Evolutionary conservation across 2,797 vertebrate species (phyloP).

Genomic region (Mormyrus hasselquistii): DNA sequence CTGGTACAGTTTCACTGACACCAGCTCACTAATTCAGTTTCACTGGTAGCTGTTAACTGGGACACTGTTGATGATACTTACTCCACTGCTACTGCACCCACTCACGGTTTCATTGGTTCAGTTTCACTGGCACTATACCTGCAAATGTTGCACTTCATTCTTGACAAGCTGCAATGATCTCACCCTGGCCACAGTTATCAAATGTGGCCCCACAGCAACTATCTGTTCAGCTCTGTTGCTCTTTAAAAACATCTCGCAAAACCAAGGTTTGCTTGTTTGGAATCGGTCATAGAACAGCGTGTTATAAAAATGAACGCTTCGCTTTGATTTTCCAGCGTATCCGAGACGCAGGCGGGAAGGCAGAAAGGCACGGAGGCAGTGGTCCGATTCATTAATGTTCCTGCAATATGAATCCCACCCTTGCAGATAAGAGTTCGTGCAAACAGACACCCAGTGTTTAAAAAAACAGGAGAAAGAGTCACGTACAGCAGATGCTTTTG

Average conservation of each 20-base stretch:
- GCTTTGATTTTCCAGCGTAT: neutral
- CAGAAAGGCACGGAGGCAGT: neutral
- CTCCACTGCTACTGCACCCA: neutral
- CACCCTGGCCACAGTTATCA: neutral
- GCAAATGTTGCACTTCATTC: too few relatives aligned
- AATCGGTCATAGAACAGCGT: neutral
- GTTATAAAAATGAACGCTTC: neutral
- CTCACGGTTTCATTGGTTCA: neutral
- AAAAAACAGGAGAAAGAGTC: neutral
- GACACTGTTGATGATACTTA: neutral
- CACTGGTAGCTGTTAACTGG: neutral
- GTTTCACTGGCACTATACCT: neutral
- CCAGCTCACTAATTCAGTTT: neutral
- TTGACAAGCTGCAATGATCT: neutral
- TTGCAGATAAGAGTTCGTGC: neutral
- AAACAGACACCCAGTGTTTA: neutral
- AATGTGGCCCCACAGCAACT: neutral
- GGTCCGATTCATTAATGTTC: neutral
- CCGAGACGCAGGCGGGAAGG: neutral
- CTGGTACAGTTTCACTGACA: neutral
- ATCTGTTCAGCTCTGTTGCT: neutral
- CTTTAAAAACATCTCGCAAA: neutral
- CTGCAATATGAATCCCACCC: neutral
- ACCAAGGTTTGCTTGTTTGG: neutral
- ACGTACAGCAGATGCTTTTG: neutral